Evolutionary conservation across 2,888 invertebrate genomes (phyloP).

Genomic region (Caenorhabditis parvicauda): DNA sequence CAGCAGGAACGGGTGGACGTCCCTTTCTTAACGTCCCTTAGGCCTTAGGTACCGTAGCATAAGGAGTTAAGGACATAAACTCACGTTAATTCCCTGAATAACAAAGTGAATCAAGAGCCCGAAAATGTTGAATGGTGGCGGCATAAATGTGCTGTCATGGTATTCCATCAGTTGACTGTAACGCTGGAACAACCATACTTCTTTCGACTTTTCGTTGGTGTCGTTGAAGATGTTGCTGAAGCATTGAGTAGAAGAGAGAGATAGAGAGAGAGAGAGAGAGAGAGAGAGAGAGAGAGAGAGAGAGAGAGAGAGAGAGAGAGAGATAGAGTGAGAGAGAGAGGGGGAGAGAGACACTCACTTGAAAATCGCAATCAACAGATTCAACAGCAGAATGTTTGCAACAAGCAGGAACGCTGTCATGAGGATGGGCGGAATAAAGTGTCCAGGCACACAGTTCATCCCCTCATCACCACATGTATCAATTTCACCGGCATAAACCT

Average conservation of each 20-base stretch:
- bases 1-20: too few relatives aligned
- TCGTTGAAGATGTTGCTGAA: constrained; percentile 69
- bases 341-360: too few relatives aligned
- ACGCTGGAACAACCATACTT: constrained; percentile 98
- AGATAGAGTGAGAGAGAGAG: too few relatives aligned
- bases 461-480: constrained; percentile 68
- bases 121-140: constrained; percentile 70
- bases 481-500: constrained; percentile 91
- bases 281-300: too few relatives aligned
- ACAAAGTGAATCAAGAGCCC: too few relatives aligned
- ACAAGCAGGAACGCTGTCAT: constrained; percentile 95
- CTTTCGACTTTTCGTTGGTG: constrained; percentile 91
- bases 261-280: too few relatives aligned
- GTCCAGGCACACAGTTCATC: constrained; percentile 59
- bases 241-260: too few relatives aligned
- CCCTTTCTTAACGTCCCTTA: too few relatives aligned
- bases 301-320: too few relatives aligned
- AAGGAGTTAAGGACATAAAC: too few relatives aligned
- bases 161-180: constrained; percentile 76
- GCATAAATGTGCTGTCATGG: constrained; percentile 91
- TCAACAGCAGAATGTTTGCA: constrained; percentile 93
- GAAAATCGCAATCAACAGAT: constrained; percentile 95
- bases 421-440: constrained; percentile 84
- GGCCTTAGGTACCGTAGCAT: too few relatives aligned
- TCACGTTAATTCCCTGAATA: too few relatives aligned